Conservation (phyloP, 2,113 vertebrate genomes). For the Falcunculus frontatus region DNA sequence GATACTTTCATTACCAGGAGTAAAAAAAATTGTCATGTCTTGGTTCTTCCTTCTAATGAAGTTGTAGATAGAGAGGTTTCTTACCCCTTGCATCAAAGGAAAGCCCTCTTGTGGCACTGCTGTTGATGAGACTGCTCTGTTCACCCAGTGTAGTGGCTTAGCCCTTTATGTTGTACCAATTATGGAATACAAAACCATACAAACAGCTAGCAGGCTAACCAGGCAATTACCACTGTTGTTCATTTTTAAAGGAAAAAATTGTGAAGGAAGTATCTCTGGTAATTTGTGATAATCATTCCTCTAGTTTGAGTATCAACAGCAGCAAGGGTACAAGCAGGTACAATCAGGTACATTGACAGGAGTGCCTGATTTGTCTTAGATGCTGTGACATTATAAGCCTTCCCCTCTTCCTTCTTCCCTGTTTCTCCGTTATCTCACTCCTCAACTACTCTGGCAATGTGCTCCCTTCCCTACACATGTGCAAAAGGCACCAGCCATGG, state of each 20-base stretch:
- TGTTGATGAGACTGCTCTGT: background rate
- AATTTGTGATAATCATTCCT: background rate
- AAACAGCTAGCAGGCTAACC: background rate
- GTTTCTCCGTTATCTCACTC: background rate
- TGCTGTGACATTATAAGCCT: background rate
- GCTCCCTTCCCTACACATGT: accelerated
- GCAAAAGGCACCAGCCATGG: accelerated
- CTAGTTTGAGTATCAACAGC: background rate
- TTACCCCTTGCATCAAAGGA: background rate
- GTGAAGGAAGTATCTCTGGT: background rate
- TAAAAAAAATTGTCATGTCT: background rate
- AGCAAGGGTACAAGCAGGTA: accelerated
- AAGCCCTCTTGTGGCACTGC: background rate
- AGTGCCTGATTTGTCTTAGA: background rate
- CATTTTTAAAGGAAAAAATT: background rate
- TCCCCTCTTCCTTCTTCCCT: background rate
- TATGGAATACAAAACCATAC: background rate
- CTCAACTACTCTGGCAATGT: background rate
- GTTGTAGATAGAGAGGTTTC: background rate
- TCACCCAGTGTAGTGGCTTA: background rate
- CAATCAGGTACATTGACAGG: accelerated
- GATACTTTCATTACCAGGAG: background rate
- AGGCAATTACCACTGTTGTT: background rate
- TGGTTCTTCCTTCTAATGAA: background rate
- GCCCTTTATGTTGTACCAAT: accelerated